These are phyloP conservation scores for Oithona nana DNA, from an alignment of 2,888 invertebrate species.

Conservation along the genomic window DNA sequence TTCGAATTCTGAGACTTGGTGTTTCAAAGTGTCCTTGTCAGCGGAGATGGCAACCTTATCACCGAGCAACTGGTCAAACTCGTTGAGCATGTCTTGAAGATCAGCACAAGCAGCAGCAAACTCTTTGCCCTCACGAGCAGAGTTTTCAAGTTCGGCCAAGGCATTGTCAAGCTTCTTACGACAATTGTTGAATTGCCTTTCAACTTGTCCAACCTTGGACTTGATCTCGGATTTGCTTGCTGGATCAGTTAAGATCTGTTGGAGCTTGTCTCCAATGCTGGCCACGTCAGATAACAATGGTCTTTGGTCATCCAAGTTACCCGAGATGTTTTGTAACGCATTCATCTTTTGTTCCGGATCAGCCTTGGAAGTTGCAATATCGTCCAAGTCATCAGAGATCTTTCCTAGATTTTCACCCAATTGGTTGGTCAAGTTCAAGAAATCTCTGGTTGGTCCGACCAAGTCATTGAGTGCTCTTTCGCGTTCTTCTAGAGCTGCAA, in stretches of 20 bases:
- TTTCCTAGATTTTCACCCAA: conserved; percentile 67
- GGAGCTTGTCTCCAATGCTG: conserved; percentile 64
- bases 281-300: conserved; percentile 71
- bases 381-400: conserved; percentile 69
- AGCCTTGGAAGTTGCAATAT: conserved; percentile 43
- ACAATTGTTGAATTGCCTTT: conserved; percentile 63
- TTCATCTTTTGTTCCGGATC: conserved; percentile 70
- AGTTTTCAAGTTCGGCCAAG: conserved; percentile 74
- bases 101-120: conserved; percentile 72
- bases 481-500: conserved; percentile 61
- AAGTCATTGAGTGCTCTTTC: conserved; percentile 73
- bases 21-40: conserved; percentile 54
- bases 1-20: conserved; percentile 62
- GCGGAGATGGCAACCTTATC: conserved; percentile 69
- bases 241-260: conserved; percentile 69
- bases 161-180: conserved; percentile 73
- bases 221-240: conserved; percentile 76
- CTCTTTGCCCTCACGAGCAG: conserved; percentile 62
- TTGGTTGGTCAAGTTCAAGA: conserved; percentile 65
- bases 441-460: conserved; percentile 76
- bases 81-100: conserved; percentile 71
- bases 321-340: conserved; percentile 64
- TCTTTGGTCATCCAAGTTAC: conserved; percentile 69
- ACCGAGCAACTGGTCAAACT: conserved; percentile 52
- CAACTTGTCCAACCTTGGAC: conserved; percentile 64